A percentile compares a stretch with the other conserved stretches of the same genome.
phyloP scores from a whole-genome alignment of 1,140 invertebrate species.

The Bombyx mandarina region DNA sequence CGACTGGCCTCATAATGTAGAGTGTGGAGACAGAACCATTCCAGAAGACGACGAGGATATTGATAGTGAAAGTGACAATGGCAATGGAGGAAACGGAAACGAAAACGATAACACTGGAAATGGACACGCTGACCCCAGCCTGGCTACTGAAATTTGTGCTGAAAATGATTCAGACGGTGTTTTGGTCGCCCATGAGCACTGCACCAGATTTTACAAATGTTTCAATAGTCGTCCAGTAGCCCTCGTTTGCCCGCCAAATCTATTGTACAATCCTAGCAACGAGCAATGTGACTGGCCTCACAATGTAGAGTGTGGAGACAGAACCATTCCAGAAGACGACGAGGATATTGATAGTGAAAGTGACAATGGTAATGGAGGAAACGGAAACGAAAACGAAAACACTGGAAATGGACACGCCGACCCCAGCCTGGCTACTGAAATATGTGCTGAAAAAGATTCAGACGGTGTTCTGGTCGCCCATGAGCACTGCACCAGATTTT shows the following conservation, averaged over 20 bases:
- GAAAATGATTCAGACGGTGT: constrained; percentile 16
- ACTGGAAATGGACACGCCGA: constrained; percentile 13
- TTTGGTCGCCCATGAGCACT: constrained; percentile 28
- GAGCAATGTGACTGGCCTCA: constrained; percentile 74
- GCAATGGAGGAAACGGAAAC: background rate
- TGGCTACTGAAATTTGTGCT: constrained; percentile 26
- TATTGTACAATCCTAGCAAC: constrained; percentile 71
- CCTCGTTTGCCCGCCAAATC: constrained; percentile 49
- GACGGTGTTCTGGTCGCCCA: constrained; percentile 25
- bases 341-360: constrained; percentile 7
- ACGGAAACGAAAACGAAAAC: constrained; percentile 1
- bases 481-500: constrained; percentile 27
- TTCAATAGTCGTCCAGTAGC: constrained; percentile 17
- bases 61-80: background rate
- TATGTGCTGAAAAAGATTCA: constrained; percentile 20
- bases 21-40: constrained; percentile 2
- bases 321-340: constrained; percentile 14
- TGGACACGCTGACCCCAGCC: constrained; percentile 24
- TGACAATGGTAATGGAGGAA: constrained; percentile 4
- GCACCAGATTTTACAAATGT: constrained; percentile 39
- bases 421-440: constrained; percentile 18
- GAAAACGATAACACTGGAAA: constrained; percentile 11
- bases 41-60: background rate
- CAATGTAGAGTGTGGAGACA: constrained; percentile 55
- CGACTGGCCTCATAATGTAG: constrained; percentile 4